These are phyloP conservation scores for Prionailurus viverrinus DNA, from an alignment of 2,113 vertebrate species.

Conservation along the genomic window DNA sequence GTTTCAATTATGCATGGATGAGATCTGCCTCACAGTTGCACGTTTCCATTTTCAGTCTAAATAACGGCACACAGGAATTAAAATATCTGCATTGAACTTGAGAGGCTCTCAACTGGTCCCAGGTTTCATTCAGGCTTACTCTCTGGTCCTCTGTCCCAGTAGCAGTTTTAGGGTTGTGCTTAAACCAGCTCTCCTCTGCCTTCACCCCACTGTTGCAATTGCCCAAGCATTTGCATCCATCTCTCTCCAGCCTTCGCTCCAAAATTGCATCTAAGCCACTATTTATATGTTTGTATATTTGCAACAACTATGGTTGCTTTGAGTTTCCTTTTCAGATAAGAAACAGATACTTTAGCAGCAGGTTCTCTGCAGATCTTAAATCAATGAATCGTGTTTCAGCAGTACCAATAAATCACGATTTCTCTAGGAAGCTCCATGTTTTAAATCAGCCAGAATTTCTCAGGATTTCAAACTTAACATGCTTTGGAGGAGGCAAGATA, in stretches of 20 bases:
- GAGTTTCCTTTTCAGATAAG: slow-evolving; percentile 11
- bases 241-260: not conserved
- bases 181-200: not conserved
- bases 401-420: not conserved
- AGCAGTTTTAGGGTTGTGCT: not conserved
- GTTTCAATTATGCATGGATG: slow-evolving; percentile 89
- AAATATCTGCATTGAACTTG: slow-evolving; percentile 85
- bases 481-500: not conserved
- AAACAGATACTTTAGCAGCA: not conserved
- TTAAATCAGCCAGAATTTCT: slow-evolving; percentile 41
- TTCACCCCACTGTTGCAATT: not conserved
- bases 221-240: not conserved
- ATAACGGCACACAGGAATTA: slow-evolving; percentile 81
- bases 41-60: slow-evolving; percentile 86
- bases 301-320: not conserved
- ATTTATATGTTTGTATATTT: not conserved
- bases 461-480: not conserved
- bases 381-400: not conserved
- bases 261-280: not conserved
- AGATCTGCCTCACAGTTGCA: slow-evolving; percentile 82
- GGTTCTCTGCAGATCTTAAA: not conserved
- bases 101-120: slow-evolving; percentile 75
- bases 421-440: not conserved
- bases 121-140: slow-evolving; percentile 48
- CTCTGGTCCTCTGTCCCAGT: not conserved